Base-by-base conservation (phyloP, 92 coral and sea anemone genomes). In the Epizoanthus rinbou region DNA sequence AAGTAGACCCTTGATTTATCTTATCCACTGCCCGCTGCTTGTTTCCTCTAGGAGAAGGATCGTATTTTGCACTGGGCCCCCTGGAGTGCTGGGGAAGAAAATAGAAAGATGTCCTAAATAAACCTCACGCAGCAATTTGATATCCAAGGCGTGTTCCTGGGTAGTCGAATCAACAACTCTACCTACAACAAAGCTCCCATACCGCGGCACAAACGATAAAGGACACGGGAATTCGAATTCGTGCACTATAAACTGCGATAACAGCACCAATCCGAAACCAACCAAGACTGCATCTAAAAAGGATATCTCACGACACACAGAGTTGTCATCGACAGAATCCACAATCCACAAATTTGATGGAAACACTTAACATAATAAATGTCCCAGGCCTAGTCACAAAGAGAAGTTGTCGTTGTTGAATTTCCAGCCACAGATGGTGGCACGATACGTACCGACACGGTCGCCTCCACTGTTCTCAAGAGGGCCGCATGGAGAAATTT, bases 21-120 rank as follows among this genome's bases (percentile, higher is more conserved):
- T 0, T 28, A 28, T 28, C 2, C 31, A 28, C 31, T 28, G 31
- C 31, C 0, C 31, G 31, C 31, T 28, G 31, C 31, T 28, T 28
- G 31, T 28, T 28, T 28, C n/a, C 60, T 78, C 5, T 53, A 82
- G 90, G 74, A 54, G 87, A 79, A 18, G 81, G 22, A 11, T 88
- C 98, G 21, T 82, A 86, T 78, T 90, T 93, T 69, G 76, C 84
- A 5, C 80, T 96, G 21, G 99, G 99, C 3, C 93, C 98, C 17
- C 86, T 96, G 74, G 99, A 96, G 81, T 96, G 99, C 70, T 96
- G 95, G 96, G 98, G 98, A 3, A 83, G 57, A 8, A 75, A 8
- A 2, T 72, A 73, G 17, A 39, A 73, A 80, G 18, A 0, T 6
- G 82, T 73, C 24, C 54, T 8, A 69, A n/a, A n/a, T n/a, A n/a